Evolutionary conservation across 1,140 invertebrate genomes (phyloP).

Genomic region (Campoletis sonorensis): DNA sequence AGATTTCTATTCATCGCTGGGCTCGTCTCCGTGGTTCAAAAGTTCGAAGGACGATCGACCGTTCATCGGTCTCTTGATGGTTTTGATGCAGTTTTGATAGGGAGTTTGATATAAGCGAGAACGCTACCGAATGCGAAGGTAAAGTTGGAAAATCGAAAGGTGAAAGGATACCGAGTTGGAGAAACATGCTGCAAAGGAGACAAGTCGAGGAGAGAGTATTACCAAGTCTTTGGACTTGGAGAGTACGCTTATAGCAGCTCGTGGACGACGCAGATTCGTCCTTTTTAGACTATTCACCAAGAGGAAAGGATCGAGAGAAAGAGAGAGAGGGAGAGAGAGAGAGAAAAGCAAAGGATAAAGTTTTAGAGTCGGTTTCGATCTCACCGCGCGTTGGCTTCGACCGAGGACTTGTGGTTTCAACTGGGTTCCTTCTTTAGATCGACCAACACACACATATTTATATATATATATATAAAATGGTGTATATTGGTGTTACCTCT

Average conservation of each 20-base stretch:
- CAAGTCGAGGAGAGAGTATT: neutral
- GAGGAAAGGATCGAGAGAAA: constrained; percentile 25
- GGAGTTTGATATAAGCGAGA: too few relatives aligned
- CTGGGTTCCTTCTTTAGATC: neutral
- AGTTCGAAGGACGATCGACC: too few relatives aligned
- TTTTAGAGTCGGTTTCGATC: constrained; percentile 3
- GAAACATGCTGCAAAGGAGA: neutral
- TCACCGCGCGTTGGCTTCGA: neutral
- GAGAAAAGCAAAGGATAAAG: neutral
- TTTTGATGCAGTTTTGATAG: too few relatives aligned
- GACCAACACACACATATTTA: neutral
- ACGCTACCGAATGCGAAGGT: too few relatives aligned
- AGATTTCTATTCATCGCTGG: too few relatives aligned
- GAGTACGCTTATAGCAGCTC: neutral
- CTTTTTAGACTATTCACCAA: neutral
- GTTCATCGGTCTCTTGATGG: too few relatives aligned
- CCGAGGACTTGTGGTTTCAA: constrained; percentile 1
- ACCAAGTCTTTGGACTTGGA: neutral
- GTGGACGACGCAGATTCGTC: neutral
- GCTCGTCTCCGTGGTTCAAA: too few relatives aligned
- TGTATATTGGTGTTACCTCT: neutral
- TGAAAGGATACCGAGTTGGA: neutral
- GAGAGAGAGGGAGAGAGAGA: constrained; percentile 25
- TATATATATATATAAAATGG: too few relatives aligned
- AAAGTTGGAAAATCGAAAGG: neutral